Evolutionary conservation across 2,888 invertebrate genomes (phyloP), one percentile per base, ranked within the genome.

Genomic region (Acanthopleura granulata): DNA sequence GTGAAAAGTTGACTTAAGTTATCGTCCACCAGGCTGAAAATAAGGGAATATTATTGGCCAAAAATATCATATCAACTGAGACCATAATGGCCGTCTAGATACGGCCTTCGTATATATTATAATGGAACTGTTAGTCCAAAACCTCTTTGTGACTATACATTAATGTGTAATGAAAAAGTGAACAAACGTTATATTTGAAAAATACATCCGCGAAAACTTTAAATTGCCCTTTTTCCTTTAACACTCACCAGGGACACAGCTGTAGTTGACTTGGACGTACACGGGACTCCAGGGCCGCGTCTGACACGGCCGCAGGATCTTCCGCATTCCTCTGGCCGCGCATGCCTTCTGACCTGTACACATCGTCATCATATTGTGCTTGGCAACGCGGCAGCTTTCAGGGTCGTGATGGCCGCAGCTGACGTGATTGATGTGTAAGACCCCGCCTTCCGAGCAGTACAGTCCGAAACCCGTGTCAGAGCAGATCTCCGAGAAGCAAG

Each of bases 271-370:
- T 18, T 40, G 40, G 22, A 71, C 71, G 40, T 49, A 71, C 1
- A 27, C 49, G 1, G 18, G n/a, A 18, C 49, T 49, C 71, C 71
- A 71, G 14, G 49, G 22, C 1, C 50, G 40, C 1, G 14, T 49
- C 71, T 49, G 18, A 71, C 71, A 71, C 11, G 71, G 49, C 18
- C 49, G 40, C 18, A 71, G 12, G 25, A 71, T 40, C 49, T 40
- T 71, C 49, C 49, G 6, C 49, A 71, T 16, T 4, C 71, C 71
- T 3, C 40, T 71, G 4, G 71, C 40, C 18, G 40, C 49, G 49
- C 71, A 71, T 71, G 71, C 50, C 25, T 49, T 18, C 50, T 71
- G 71, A 1, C 71, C 71, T 71, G 71, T 49, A 18, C 71, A 71
- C 40, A 71, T 18, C 18, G 40, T 71, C n/a, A 71, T 16, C 18